Percentiles rank a stretch among this genome's conserved stretches.
Conservation (phyloP, 2,888 invertebrate genomes). For the Polyommatus icarus region DNA sequence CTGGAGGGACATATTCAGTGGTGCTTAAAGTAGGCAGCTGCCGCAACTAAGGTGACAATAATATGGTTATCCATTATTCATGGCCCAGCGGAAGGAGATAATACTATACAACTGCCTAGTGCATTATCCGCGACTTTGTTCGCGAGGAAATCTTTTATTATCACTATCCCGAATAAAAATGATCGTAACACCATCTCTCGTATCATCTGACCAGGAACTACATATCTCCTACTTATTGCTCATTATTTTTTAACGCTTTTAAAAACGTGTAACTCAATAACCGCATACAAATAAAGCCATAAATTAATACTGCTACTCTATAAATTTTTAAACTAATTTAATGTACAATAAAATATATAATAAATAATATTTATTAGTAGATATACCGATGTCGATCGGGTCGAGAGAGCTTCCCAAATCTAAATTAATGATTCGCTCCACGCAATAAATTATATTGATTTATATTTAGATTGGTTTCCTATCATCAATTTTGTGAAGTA, state of each 20-base stretch:
- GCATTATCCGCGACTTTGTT: no score
- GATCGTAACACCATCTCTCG: neutral
- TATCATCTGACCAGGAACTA: no score
- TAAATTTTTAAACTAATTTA: neutral
- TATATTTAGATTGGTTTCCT: neutral
- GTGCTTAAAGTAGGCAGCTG: no score
- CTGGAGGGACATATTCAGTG: no score
- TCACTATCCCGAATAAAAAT: neutral
- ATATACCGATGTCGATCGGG: neutral
- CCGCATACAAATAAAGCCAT: neutral
- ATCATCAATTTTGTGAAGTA: neutral
- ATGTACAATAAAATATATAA: neutral
- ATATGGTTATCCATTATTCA: neutral
- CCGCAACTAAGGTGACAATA: no score
- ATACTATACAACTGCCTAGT: no score
- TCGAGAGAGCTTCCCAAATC: neutral
- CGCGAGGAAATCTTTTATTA: neutral
- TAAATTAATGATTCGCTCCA: neutral
- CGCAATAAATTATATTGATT: conserved; percentile 10
- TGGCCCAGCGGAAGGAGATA: neutral
- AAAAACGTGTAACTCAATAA: no score
- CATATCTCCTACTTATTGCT: no score
- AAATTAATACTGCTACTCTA: neutral
- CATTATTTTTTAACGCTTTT: no score
- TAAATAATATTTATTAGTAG: neutral